Evolutionary conservation across 2,113 vertebrate genomes (phyloP), one percentile per base, ranked within the genome.

Genomic region (Pampusana beccarii): DNA sequence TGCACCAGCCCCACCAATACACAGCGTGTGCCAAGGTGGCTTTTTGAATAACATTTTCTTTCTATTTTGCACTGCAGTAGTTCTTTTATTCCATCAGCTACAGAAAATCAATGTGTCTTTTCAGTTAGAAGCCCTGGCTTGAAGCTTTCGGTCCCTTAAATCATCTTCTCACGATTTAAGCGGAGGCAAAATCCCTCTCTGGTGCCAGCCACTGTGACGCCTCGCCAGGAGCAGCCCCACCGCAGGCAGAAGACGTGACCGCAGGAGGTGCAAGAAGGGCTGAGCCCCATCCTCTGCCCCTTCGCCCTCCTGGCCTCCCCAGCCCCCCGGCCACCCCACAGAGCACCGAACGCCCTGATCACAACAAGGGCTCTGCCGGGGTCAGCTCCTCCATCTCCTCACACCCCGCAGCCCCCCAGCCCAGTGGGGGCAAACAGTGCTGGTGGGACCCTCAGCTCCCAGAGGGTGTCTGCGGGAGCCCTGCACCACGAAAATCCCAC

Each of bases 51-150:
- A 81, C 69, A 51, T 62, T 88, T 73, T 61, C 12, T 16, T 17
- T 25, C 50, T 57, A 33, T 53, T 54, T 31, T 51, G 4, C 16
- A 34, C 23, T 64, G 34, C 11, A 3, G 75, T 71, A 92, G 92
- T 93, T 89, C 46, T 90, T 97, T 89, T 78, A 64, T 88, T 92
- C 65, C 71, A 60, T 46, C 72, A 74, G 85, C 93, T 92, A 86
- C 88, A 93, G 92, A 86, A 93, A 96, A 97, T 95, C 80, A 2
- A 97, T 95, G 90, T 10, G 13, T 85, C 82, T 97, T 95, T 94
- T 92, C 16, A 6, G 87, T 93, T 93, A 85, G 75, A 90, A 90
- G 77, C 82, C 89, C 84, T 70, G 61, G 69, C 82, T 80, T 93
- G 73, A 90, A 75, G 71, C 80, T 95, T 87, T 80, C 21, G 21